These are phyloP conservation scores for Agapornis roseicollis DNA, from an alignment of 2,113 vertebrate genomes.

Conservation along the genomic window DNA sequence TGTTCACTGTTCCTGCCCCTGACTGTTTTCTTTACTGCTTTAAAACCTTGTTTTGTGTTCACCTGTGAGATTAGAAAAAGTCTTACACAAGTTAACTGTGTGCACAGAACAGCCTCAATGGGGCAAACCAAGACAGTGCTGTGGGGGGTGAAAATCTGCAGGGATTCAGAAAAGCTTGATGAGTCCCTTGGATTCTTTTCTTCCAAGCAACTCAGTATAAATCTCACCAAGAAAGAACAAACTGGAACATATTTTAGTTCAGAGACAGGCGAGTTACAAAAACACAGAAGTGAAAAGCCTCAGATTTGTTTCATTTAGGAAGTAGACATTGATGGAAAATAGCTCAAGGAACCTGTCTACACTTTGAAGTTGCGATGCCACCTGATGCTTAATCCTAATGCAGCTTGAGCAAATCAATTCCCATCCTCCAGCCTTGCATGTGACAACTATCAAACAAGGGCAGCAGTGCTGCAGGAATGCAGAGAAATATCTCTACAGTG, in stretches of 20 bases:
- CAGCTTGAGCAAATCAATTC: not conserved
- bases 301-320: not conserved
- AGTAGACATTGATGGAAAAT: not conserved
- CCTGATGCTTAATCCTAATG: not conserved
- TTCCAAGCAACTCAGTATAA: not conserved
- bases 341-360: not conserved
- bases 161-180: not conserved
- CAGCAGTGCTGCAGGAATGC: not conserved
- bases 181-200: not conserved
- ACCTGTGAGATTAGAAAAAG: not conserved
- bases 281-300: not conserved
- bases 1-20: not conserved
- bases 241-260: not conserved
- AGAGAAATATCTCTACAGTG: not conserved
- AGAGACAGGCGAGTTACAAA: not conserved
- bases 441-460: not conserved
- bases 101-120: not conserved
- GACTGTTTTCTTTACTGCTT: not conserved
- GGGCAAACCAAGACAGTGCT: not conserved
- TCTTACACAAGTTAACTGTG: not conserved
- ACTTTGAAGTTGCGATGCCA: not conserved
- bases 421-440: not conserved
- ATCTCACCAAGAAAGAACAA: not conserved
- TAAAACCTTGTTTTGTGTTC: not conserved
- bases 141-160: not conserved